A percentile compares a stretch with the other conserved stretches of the same genome.
phyloP scores from a whole-genome alignment of 2,797 vertebrate species.

The Oryzias dopingdopingensis region DNA sequence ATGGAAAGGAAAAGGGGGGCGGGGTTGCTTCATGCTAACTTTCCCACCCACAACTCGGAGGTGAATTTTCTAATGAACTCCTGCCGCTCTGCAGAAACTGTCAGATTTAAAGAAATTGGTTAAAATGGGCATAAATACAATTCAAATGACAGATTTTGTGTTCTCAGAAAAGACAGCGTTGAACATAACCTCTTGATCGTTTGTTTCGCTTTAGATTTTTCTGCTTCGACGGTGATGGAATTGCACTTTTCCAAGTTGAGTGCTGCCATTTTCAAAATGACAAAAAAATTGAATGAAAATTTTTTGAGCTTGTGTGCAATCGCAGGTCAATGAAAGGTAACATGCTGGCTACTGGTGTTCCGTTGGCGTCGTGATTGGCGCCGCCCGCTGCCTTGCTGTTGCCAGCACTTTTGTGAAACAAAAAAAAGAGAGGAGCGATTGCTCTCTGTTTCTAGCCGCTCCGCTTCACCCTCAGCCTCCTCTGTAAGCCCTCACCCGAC shows the following conservation, averaged over 20 bases:
- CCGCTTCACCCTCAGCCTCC: slow-evolving; percentile 17
- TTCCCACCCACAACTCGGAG: no score
- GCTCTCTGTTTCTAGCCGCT: slow-evolving; percentile 25
- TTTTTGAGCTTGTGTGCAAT: slow-evolving; percentile 10
- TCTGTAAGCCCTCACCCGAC: background rate
- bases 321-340: slow-evolving; percentile 19
- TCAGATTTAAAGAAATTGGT: no score
- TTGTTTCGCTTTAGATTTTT: background rate
- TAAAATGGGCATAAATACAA: no score
- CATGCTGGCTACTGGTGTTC: slow-evolving; percentile 14
- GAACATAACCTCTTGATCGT: background rate
- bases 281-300: no score
- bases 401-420: slow-evolving; percentile 8
- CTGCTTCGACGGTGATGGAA: slow-evolving; percentile 9
- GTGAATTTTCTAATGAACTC: no score
- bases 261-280: slow-evolving; percentile 16
- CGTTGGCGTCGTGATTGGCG: slow-evolving; percentile 21
- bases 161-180: slow-evolving; percentile 8
- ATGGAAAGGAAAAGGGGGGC: no score
- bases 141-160: background rate
- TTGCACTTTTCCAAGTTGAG: background rate
- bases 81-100: no score
- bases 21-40: no score
- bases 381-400: slow-evolving; percentile 12
- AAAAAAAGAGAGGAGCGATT: slow-evolving; percentile 15